Percentiles rank a stretch among this genome's conserved stretches.
These are phyloP conservation scores for Tenthredo scrophulariae DNA, from an alignment of 2,888 invertebrate species.

Conservation along the genomic window DNA sequence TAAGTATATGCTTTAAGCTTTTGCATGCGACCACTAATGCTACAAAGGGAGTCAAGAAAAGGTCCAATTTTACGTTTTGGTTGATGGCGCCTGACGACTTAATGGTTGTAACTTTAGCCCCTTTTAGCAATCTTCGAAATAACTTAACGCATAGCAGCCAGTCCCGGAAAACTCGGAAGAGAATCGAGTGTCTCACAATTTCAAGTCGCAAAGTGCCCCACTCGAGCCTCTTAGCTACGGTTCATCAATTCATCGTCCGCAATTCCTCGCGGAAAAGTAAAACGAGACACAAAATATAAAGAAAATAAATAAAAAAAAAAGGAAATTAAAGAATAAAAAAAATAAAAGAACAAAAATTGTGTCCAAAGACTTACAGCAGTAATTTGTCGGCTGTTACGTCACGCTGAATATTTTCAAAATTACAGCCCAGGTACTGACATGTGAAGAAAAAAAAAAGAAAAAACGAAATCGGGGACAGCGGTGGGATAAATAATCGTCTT, in stretches of 20 bases:
- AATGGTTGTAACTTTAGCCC: conserved; percentile 43
- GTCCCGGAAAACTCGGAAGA: conserved; percentile 18
- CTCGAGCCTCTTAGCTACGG: conserved; percentile 21
- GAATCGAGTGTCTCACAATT: conserved; percentile 32
- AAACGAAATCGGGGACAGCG: not conserved
- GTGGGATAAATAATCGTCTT: not conserved
- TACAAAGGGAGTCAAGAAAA: not conserved
- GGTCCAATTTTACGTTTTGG: conserved; percentile 34
- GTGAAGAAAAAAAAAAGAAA: not conserved
- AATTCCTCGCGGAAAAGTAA: not conserved
- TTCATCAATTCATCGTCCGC: conserved; percentile 30
- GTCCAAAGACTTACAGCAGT: not conserved
- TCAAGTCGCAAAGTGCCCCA: conserved; percentile 27
- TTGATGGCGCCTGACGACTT: conserved; percentile 29
- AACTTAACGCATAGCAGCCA: conserved; percentile 8
- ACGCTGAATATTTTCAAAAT: not conserved
- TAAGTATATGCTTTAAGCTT: not conserved
- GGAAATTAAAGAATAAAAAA: not conserved
- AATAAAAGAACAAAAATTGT: not conserved
- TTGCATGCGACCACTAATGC: not conserved
- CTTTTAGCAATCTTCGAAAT: conserved; percentile 42
- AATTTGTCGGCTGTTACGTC: not conserved
- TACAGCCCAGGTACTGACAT: not conserved
- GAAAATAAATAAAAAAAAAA: not conserved
- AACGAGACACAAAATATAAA: not conserved